These are phyloP conservation scores for Zele albiditarsus DNA, from an alignment of 2,888 invertebrate genomes.

Conservation along the genomic window DNA sequence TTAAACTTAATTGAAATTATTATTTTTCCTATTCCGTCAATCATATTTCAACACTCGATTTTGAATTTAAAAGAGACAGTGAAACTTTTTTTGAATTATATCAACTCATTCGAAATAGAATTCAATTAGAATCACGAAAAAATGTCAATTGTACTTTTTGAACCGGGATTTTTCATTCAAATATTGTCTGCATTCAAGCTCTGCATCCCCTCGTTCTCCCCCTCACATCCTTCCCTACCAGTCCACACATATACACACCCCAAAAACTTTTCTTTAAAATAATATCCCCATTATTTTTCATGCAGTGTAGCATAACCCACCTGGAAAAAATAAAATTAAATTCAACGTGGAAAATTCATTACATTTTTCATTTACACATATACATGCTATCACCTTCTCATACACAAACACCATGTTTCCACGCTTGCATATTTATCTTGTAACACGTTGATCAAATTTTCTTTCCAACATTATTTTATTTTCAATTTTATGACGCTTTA, in stretches of 20 bases:
- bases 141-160: too few relatives aligned
- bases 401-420: background rate
- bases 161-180: too few relatives aligned
- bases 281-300: background rate
- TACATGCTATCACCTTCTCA: background rate
- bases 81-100: too few relatives aligned
- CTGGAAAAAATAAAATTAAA: background rate
- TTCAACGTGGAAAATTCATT: background rate
- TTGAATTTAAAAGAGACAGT: too few relatives aligned
- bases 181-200: too few relatives aligned
- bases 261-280: too few relatives aligned
- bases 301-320: background rate
- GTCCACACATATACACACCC: too few relatives aligned
- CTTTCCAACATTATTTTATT: background rate
- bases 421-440: background rate
- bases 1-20: background rate
- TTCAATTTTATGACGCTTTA: background rate
- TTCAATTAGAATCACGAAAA: too few relatives aligned
- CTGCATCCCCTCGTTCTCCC: too few relatives aligned
- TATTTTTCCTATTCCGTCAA: background rate
- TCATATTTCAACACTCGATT: background rate
- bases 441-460: background rate
- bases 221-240: too few relatives aligned
- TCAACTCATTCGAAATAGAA: too few relatives aligned
- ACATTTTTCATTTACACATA: background rate